These are phyloP conservation scores for Torymus texanus DNA, from an alignment of 2,888 invertebrate species.

Conservation along the genomic window DNA sequence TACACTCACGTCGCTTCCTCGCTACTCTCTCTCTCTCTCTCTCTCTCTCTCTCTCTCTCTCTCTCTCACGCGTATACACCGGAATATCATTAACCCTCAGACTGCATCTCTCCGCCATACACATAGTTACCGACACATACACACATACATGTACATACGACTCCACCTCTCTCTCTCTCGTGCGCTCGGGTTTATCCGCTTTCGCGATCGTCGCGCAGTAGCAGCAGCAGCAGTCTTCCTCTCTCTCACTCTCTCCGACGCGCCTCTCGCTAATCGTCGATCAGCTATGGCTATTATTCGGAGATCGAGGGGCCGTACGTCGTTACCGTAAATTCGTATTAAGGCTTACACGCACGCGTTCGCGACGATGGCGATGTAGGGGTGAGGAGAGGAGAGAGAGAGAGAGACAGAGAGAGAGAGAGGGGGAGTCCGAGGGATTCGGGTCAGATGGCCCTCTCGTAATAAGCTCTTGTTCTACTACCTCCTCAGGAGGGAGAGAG, in stretches of 20 bases:
- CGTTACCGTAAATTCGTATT: constrained; percentile 67
- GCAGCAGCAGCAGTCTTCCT: neutral
- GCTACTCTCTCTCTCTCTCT: neutral
- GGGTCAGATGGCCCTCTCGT: constrained; percentile 38
- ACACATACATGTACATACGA: neutral
- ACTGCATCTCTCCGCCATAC: neutral
- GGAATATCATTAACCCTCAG: constrained; percentile 50
- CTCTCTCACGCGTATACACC: constrained; percentile 13
- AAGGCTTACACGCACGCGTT: constrained; percentile 60
- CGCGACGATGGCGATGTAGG: constrained; percentile 54
- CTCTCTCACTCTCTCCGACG: constrained; percentile 18
- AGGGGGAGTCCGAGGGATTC: constrained; percentile 5
- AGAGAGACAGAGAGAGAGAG: neutral
- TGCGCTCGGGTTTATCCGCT: constrained; percentile 39
- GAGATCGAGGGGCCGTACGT: constrained; percentile 16
- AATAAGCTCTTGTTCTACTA: constrained; percentile 40
- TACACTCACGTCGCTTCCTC: too few species aligned
- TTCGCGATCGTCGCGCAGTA: constrained; percentile 31
- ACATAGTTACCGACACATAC: neutral
- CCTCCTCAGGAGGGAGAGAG: too few species aligned
- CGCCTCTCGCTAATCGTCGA: constrained; percentile 59
- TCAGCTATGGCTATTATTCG: constrained; percentile 57
- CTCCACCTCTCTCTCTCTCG: too few species aligned
- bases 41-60: neutral
- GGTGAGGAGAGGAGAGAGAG: neutral